Evolutionary conservation across 2,888 invertebrate species (phyloP).

Genomic region (Drosophila diplacantha): DNA sequence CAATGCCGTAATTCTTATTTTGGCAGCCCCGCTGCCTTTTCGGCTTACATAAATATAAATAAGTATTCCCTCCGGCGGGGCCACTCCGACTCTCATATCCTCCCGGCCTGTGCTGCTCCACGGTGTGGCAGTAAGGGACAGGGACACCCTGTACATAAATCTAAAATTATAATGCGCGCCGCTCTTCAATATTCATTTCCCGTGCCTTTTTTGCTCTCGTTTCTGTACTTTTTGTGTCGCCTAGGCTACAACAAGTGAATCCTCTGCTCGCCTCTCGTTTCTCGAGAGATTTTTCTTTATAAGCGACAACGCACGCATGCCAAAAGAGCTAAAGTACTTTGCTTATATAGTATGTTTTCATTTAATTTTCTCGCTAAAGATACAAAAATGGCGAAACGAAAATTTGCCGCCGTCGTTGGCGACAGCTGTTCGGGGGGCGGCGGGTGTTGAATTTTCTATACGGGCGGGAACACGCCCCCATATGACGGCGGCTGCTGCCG

Average conservation of each 20-base stretch:
- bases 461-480: conserved; percentile 32
- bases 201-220: conserved; percentile 13
- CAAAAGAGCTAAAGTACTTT: conserved; percentile 51
- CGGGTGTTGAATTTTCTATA: conserved; percentile 1
- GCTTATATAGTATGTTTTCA: conserved; percentile 56
- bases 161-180: conserved; percentile 65
- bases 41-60: conserved; percentile 41
- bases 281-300: conserved; percentile 59
- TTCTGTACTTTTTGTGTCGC: conserved; percentile 20
- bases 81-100: conserved; percentile 10
- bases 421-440: conserved; percentile 50
- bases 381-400: conserved; percentile 46
- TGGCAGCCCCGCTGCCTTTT: conserved; percentile 36
- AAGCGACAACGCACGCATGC: conserved; percentile 35
- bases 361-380: conserved; percentile 64
- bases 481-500: conserved; percentile 32
- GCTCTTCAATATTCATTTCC: conserved; percentile 58
- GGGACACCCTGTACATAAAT: conserved; percentile 63
- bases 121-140: too few relatives aligned
- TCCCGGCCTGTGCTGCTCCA: neutral
- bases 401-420: conserved; percentile 44
- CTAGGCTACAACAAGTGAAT: conserved; percentile 46
- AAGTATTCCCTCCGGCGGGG: conserved; percentile 25
- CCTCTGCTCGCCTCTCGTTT: conserved; percentile 50
- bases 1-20: conserved; percentile 41